Conservation (phyloP, 2,113 vertebrate species). For the Sula dactylatra region DNA sequence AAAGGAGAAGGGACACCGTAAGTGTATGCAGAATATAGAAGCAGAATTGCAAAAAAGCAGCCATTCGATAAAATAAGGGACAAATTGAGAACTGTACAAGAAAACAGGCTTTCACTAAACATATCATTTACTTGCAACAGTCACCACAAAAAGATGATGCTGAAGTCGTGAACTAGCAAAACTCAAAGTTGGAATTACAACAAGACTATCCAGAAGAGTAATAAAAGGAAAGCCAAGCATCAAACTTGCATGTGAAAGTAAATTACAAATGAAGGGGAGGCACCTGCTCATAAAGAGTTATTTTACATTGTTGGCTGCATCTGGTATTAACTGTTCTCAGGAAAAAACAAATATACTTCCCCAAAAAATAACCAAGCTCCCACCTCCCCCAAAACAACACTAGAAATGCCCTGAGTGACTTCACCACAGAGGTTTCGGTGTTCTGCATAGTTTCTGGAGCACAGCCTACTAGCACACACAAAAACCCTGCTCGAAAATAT, state of each 20-base stretch:
- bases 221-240: not conserved
- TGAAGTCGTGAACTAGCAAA: not conserved
- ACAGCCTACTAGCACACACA: not conserved
- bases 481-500: not conserved
- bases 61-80: not conserved
- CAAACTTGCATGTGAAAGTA: not conserved
- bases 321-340: not conserved
- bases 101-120: not conserved
- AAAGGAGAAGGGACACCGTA: not conserved
- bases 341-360: not conserved
- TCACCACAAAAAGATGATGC: not conserved
- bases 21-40: not conserved
- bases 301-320: not conserved
- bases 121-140: not conserved
- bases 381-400: not conserved
- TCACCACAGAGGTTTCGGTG: not conserved
- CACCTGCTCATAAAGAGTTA: not conserved
- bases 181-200: not conserved
- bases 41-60: not conserved
- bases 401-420: not conserved
- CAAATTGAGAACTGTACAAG: not conserved
- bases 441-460: not conserved
- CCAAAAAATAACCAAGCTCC: not conserved
- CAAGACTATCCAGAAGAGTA: not conserved
- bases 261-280: not conserved